Evolutionary conservation across 2,888 invertebrate species (phyloP).

Genomic region (Drosophila nigricruria): DNA sequence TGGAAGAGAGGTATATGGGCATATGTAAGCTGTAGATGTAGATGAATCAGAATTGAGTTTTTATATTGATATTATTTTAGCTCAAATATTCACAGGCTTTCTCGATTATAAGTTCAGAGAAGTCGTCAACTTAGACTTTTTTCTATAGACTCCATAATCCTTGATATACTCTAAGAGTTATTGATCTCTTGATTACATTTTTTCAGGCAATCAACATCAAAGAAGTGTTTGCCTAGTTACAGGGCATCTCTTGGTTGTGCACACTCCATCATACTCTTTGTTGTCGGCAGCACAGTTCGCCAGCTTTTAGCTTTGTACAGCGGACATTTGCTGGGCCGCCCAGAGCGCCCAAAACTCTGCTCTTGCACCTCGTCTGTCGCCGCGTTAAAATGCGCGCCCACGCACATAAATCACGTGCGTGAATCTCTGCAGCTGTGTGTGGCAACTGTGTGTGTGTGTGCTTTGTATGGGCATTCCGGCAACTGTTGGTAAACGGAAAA

Average conservation of each 20-base stretch:
- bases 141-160: too few relatives aligned
- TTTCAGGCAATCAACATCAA: background rate
- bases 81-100: background rate
- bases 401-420: conserved; percentile 79
- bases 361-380: conserved; percentile 15
- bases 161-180: too few relatives aligned
- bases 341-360: conserved; percentile 5
- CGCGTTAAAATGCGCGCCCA: conserved; percentile 80
- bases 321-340: conserved; percentile 23
- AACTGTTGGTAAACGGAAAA: conserved; percentile 73
- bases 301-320: conserved; percentile 35
- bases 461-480: conserved; percentile 27
- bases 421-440: conserved; percentile 59
- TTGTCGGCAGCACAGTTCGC: conserved; percentile 27
- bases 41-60: background rate
- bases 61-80: background rate
- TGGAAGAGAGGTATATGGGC: background rate
- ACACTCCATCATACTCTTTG: background rate
- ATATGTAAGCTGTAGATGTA: background rate
- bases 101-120: background rate
- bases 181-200: background rate
- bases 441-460: conserved; percentile 8
- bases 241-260: background rate
- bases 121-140: background rate
- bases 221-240: too few relatives aligned